Conservation (phyloP, 2,113 vertebrate species). For the Dipodomys merriami region DNA sequence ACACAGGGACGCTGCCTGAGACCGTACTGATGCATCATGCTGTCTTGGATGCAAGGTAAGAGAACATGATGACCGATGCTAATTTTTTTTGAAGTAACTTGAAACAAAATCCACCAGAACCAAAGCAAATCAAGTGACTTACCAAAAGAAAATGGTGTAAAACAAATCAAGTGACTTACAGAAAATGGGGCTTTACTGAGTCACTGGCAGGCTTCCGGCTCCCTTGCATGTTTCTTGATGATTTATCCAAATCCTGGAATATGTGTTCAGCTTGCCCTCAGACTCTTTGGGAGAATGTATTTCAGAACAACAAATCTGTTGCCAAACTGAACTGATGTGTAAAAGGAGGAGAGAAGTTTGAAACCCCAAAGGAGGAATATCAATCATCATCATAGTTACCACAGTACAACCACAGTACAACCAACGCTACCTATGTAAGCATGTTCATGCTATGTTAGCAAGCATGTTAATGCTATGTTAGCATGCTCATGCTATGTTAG, state of each 20-base stretch:
- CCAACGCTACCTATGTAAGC: not conserved
- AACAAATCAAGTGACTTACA: constrained; percentile 72
- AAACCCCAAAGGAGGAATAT: constrained; percentile 18
- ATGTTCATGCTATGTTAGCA: too few species aligned
- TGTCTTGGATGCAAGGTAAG: constrained; percentile 44
- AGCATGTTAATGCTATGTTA: too few species aligned
- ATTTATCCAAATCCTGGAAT: constrained; percentile 69
- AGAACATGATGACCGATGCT: constrained; percentile 41
- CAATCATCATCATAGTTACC: not conserved
- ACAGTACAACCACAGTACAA: not conserved
- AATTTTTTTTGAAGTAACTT: constrained; percentile 42
- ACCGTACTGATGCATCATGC: not conserved
- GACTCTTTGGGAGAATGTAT: constrained; percentile 59
- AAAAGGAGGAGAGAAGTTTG: not conserved
- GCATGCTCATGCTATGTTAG: too few species aligned
- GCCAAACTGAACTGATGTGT: constrained; percentile 46
- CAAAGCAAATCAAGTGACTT: constrained; percentile 74
- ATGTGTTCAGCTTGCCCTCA: constrained; percentile 68
- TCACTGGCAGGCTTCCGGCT: constrained; percentile 62
- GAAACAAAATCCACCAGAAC: constrained; percentile 58
- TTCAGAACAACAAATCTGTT: constrained; percentile 60
- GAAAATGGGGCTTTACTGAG: constrained; percentile 71
- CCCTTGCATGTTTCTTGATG: constrained; percentile 67
- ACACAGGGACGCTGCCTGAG: not conserved
- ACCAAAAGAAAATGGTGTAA: constrained; percentile 67